A percentile compares a stretch with the other conserved stretches of the same genome.
Evolutionary conservation across 2,113 vertebrate species (phyloP).

Genomic region (Neotoma lepida): DNA sequence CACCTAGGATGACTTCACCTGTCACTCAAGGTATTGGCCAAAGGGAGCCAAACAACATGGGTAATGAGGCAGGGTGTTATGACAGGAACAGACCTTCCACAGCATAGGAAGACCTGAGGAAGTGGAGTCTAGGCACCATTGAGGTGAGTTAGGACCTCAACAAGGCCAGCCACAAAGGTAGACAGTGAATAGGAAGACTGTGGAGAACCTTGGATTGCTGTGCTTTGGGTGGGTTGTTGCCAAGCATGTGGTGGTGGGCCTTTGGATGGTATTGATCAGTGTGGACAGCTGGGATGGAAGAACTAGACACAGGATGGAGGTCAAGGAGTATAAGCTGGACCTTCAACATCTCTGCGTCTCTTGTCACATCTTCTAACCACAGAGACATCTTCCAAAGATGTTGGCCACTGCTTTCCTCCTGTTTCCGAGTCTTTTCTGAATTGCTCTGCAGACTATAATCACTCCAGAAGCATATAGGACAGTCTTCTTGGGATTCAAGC

Average conservation of each 20-base stretch:
- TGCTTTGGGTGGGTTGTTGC: not conserved
- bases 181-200: not conserved
- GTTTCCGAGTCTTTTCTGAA: not conserved
- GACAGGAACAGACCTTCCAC: not conserved
- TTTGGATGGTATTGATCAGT: fast-evolving
- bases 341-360: fast-evolving
- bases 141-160: not conserved
- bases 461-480: not conserved
- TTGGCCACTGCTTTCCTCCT: not conserved
- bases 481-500: not conserved
- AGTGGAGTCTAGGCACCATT: fast-evolving
- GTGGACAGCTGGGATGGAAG: not conserved
- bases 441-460: too few species aligned
- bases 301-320: not conserved
- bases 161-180: fast-evolving
- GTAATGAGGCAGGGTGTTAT: not conserved
- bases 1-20: not conserved
- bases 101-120: not conserved
- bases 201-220: not conserved
- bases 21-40: not conserved
- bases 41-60: not conserved
- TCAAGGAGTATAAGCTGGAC: not conserved
- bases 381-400: not conserved
- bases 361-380: not conserved
- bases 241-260: too few species aligned